A percentile compares a stretch with the other conserved stretches of the same genome.
Evolutionary conservation across 2,113 vertebrate species (phyloP).

Genomic region (Coracopsis vasa): DNA sequence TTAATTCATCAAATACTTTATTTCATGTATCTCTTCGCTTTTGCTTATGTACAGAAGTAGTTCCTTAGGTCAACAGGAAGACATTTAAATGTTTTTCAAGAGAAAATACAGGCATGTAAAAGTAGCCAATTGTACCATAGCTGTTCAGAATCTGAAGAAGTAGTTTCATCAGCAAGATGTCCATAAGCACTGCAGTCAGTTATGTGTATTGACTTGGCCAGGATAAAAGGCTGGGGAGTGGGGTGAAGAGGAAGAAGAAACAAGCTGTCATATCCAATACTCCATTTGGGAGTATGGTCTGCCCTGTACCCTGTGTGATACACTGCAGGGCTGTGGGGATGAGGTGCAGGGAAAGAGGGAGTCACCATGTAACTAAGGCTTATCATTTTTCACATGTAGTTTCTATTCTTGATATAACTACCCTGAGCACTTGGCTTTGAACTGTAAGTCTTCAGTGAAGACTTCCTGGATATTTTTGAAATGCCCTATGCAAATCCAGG

Average conservation of each 20-base stretch:
- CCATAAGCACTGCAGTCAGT: neutral
- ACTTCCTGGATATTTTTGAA: neutral
- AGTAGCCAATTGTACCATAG: neutral
- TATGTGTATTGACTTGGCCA: neutral
- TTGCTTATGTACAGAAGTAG: neutral
- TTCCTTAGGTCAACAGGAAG: neutral
- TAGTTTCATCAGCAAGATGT: neutral
- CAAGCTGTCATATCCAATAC: accelerated
- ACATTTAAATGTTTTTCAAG: neutral
- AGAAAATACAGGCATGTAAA: neutral
- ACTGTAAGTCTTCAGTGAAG: neutral
- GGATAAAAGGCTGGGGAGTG: neutral
- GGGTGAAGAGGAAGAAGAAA: neutral
- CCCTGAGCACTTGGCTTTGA: neutral
- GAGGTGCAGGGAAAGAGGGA: neutral
- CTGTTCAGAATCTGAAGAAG: neutral
- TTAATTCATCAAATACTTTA: conserved; percentile 16
- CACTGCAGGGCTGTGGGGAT: neutral
- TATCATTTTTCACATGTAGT: neutral
- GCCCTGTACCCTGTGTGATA: neutral
- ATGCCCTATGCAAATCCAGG: neutral
- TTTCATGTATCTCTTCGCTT: neutral
- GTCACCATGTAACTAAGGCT: neutral
- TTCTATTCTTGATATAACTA: neutral
- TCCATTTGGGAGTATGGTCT: neutral